These are phyloP conservation scores for Otolemur garnettii DNA, from an alignment of 2,113 vertebrate genomes.

Conservation along the genomic window DNA sequence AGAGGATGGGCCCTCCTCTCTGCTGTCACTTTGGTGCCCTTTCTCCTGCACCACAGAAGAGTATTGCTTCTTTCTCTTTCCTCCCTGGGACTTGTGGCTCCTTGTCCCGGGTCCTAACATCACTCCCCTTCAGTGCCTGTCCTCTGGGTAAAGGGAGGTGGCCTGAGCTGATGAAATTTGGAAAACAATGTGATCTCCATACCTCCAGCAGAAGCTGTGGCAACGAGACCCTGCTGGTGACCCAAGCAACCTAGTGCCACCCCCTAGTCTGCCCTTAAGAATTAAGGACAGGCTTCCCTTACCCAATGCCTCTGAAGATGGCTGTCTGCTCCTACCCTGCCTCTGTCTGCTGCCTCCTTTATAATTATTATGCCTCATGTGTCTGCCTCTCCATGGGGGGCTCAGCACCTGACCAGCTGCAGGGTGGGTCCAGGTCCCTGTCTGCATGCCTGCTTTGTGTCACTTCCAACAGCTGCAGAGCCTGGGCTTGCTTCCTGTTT, in stretches of 20 bases:
- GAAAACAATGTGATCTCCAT: not conserved
- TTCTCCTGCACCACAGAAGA: not conserved
- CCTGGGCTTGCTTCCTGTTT: slow-evolving; percentile 69
- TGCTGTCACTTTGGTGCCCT: not conserved
- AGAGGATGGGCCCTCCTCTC: not conserved
- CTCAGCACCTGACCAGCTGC: slow-evolving; percentile 68
- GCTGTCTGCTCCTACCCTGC: not conserved
- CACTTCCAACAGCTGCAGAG: slow-evolving; percentile 66
- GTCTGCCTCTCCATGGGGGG: slow-evolving; percentile 58
- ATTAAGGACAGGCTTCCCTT: not conserved
- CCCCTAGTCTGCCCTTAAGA: not conserved
- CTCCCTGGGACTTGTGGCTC: not conserved
- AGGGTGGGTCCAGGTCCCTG: slow-evolving; percentile 35
- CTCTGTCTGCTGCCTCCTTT: slow-evolving; percentile 51
- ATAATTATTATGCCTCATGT: slow-evolving; percentile 60
- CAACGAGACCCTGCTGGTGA: not conserved
- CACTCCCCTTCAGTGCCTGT: not conserved
- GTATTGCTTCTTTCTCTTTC: not conserved
- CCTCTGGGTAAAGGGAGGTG: not conserved
- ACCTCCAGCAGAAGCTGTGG: not conserved
- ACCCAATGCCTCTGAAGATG: not conserved
- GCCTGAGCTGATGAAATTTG: not conserved
- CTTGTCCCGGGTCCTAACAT: not conserved
- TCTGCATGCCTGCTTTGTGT: slow-evolving; percentile 64
- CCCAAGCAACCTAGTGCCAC: not conserved